A percentile compares a stretch with the other conserved stretches of the same genome.
Evolutionary conservation across 2,113 vertebrate species (phyloP).

Genomic region (Shinisaurus crocodilurus): DNA sequence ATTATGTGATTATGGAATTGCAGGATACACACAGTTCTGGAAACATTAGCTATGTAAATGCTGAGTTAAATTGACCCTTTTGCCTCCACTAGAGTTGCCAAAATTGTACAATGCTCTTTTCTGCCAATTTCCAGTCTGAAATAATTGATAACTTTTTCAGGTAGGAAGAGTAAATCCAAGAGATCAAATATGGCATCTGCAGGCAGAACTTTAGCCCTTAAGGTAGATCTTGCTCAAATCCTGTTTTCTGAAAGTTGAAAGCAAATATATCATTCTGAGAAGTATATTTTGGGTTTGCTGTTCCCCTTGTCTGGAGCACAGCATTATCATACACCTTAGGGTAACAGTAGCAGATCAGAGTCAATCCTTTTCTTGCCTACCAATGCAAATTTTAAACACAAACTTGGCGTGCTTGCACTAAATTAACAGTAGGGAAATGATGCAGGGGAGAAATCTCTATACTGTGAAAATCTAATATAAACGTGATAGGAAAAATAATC

Average conservation of each 20-base stretch:
- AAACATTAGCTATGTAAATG: not conserved
- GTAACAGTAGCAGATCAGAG: constrained; percentile 43
- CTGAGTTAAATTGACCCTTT: not conserved
- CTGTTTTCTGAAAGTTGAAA: constrained; percentile 40
- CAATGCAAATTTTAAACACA: constrained; percentile 53
- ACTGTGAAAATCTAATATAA: constrained; percentile 44
- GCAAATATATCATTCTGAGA: constrained; percentile 38
- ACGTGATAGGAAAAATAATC: constrained; percentile 25
- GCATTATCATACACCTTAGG: constrained; percentile 20
- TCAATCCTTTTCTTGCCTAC: constrained; percentile 44
- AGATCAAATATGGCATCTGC: constrained; percentile 18
- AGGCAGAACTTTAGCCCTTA: constrained; percentile 7
- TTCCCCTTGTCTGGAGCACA: constrained; percentile 42
- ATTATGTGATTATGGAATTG: not conserved
- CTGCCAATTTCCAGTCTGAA: constrained; percentile 38
- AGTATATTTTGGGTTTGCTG: constrained; percentile 47
- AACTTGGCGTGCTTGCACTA: not conserved
- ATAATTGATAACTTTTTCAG: constrained; percentile 38
- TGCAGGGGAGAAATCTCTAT: constrained; percentile 27
- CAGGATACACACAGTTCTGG: not conserved
- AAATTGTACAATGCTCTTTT: constrained; percentile 7
- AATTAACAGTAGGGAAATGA: constrained; percentile 49
- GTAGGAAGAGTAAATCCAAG: constrained; percentile 32
- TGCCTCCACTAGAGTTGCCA: not conserved
- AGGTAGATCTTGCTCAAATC: constrained; percentile 23